These are phyloP conservation scores for Alligator mississippiensis DNA, from an alignment of 2,113 vertebrate genomes.

Conservation along the genomic window DNA sequence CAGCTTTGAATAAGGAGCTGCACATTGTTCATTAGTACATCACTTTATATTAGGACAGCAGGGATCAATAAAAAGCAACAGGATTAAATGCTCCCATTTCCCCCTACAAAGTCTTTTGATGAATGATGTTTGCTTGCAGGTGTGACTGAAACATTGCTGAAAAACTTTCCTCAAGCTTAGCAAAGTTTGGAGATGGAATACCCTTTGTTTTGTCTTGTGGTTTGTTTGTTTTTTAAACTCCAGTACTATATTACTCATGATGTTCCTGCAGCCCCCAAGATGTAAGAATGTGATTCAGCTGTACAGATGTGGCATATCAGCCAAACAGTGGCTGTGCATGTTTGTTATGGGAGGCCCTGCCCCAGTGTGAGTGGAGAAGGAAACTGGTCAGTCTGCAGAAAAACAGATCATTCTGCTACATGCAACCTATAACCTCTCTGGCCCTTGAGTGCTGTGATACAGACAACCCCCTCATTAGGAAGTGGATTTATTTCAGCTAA, in stretches of 20 bases:
- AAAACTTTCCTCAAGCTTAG: slow-evolving; percentile 14
- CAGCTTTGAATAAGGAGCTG: slow-evolving; percentile 65
- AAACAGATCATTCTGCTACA: neutral
- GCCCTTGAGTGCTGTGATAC: neutral
- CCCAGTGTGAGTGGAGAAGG: neutral
- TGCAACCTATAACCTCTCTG: neutral
- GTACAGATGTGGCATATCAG: neutral
- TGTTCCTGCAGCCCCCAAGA: slow-evolving; percentile 8
- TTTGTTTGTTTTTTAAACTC: slow-evolving; percentile 11
- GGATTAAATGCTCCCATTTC: slow-evolving; percentile 73
- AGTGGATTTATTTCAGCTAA: too few relatives aligned
- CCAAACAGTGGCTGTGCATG: neutral
- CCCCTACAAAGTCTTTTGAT: slow-evolving; percentile 60
- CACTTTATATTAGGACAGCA: slow-evolving; percentile 75
- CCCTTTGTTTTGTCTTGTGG: neutral
- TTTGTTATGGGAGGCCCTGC: neutral
- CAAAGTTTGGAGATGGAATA: neutral
- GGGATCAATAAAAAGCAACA: slow-evolving; percentile 75
- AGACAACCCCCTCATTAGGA: too few relatives aligned
- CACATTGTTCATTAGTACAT: slow-evolving; percentile 75
- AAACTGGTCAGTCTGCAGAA: neutral
- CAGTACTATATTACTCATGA: neutral
- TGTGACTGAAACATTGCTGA: slow-evolving; percentile 49
- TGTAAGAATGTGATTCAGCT: neutral
- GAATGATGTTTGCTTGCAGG: slow-evolving; percentile 60